phyloP scores from a whole-genome alignment of 2,113 vertebrate genomes.

The Myrmophylax atrothorax region DNA sequence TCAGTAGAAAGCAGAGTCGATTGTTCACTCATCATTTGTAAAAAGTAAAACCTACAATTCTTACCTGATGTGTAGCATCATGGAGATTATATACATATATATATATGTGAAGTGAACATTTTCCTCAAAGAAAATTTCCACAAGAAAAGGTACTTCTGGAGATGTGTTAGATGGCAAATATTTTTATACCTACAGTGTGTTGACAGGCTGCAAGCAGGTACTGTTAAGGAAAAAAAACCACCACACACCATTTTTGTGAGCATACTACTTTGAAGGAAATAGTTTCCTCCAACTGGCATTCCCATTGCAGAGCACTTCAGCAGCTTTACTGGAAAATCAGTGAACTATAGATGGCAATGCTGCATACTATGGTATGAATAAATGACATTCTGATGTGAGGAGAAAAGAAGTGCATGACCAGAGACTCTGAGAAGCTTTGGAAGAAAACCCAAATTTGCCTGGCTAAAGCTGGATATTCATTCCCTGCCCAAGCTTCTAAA shows the following conservation, averaged over 20 bases:
- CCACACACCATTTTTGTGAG: neutral
- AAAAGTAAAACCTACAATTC: neutral
- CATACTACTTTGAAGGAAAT: neutral
- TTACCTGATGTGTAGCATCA: neutral
- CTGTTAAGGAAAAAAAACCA: neutral
- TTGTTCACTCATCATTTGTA: neutral
- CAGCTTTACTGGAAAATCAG: neutral
- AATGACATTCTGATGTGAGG: neutral
- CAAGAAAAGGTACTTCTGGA: neutral
- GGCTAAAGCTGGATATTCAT: neutral
- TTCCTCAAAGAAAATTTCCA: neutral
- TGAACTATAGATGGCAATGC: neutral
- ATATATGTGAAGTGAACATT: neutral
- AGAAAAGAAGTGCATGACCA: neutral
- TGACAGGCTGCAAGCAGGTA: slow-evolving; percentile 6
- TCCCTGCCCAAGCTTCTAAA: neutral
- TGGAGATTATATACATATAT: neutral
- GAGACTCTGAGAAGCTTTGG: slow-evolving; percentile 9
- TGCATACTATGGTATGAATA: neutral
- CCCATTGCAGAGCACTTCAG: neutral
- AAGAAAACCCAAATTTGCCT: neutral
- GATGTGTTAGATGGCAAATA: neutral
- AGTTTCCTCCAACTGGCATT: neutral
- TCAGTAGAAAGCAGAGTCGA: neutral
- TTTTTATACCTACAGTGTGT: neutral